Conservation (phyloP, 2,113 vertebrate species). For the Ailuropoda melanoleuca region DNA sequence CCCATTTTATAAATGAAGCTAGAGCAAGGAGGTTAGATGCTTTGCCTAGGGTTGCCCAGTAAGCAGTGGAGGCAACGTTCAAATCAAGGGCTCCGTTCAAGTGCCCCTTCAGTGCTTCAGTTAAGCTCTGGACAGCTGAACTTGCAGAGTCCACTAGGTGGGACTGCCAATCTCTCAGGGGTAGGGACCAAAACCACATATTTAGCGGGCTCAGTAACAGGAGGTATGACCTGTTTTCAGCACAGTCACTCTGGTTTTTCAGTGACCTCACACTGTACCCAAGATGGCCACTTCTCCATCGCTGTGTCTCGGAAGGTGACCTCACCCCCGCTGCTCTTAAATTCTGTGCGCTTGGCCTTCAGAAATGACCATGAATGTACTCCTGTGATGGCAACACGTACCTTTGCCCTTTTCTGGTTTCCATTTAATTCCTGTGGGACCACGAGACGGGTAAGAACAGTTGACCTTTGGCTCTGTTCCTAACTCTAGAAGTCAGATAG, state of each 20-base stretch:
- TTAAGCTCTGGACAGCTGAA: not conserved
- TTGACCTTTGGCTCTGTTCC: too few species aligned
- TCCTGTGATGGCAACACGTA: conserved; percentile 61
- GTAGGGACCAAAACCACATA: not conserved
- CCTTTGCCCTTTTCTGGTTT: conserved; percentile 77
- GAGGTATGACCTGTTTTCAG: not conserved
- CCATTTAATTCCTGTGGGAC: conserved; percentile 75
- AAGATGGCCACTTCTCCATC: conserved; percentile 73
- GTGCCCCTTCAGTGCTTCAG: rapidly evolving
- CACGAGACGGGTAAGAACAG: conserved; percentile 68
- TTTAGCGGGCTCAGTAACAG: rapidly evolving
- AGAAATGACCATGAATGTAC: conserved; percentile 48
- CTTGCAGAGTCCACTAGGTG: not conserved
- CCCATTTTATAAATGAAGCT: not conserved
- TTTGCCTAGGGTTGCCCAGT: too few species aligned
- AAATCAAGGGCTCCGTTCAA: not conserved
- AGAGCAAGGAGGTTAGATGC: too few species aligned
- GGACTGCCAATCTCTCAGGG: not conserved
- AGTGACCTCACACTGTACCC: conserved; percentile 80
- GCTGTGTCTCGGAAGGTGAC: conserved; percentile 70
- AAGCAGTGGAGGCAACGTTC: not conserved
- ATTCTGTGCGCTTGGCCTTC: conserved; percentile 71
- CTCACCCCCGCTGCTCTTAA: conserved; percentile 63
- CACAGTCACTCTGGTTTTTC: not conserved
- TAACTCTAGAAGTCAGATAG: not conserved